These are phyloP conservation scores for Burhinus bistriatus DNA, from an alignment of 2,113 vertebrate species.

Conservation along the genomic window DNA sequence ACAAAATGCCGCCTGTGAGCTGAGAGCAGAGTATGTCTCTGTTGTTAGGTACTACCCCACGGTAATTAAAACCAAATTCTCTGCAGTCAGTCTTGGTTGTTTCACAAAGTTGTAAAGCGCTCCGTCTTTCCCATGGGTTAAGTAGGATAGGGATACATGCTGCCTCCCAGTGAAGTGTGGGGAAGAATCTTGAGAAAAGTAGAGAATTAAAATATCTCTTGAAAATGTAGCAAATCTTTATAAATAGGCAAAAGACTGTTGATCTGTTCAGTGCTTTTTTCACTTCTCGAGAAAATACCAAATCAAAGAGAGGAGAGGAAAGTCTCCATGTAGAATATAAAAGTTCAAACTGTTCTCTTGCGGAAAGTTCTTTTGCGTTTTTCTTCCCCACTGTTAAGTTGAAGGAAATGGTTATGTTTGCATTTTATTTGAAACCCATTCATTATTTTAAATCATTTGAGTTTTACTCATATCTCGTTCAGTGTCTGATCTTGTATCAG, in stretches of 20 bases:
- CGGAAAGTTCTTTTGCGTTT: neutral
- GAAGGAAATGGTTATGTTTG: neutral
- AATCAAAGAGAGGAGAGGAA: neutral
- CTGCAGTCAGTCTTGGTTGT: neutral
- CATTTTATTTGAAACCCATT: constrained; percentile 30
- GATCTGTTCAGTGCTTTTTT: neutral
- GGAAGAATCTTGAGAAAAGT: neutral
- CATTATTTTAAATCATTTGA: constrained; percentile 12
- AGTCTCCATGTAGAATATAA: neutral
- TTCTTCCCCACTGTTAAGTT: neutral
- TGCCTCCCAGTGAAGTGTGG: neutral
- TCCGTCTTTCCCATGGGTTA: neutral
- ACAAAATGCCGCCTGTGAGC: neutral
- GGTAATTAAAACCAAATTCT: neutral
- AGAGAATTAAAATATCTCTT: neutral
- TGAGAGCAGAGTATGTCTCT: neutral
- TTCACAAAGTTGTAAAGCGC: neutral
- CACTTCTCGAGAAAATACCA: neutral
- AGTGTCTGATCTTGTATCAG: constrained; percentile 8
- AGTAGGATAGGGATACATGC: neutral
- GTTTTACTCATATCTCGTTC: neutral
- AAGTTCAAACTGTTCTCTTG: neutral
- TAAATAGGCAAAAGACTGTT: neutral
- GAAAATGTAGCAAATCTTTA: neutral
- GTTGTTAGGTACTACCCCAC: neutral